Evolutionary conservation across 23 tunicate genomes (phyloP), one percentile per base, ranked within the genome.

Genomic region (Diplosoma virens): DNA sequence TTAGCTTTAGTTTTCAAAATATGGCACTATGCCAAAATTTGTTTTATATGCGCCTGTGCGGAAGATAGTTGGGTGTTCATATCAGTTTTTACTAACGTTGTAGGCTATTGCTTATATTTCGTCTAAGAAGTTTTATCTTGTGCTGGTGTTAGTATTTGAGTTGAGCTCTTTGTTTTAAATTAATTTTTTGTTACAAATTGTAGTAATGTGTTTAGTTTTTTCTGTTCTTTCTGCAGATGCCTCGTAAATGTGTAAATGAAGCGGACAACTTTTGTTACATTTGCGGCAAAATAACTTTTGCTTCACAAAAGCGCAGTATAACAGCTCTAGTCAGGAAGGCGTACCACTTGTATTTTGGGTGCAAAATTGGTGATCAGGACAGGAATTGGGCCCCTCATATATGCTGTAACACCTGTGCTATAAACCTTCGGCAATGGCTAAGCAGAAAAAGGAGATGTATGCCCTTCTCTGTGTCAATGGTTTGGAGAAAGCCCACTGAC

Each of bases 301-400:
- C 75, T 68, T 68, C 54, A 34, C 52, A 36, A 68, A 68, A 68
- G 75, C 75, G 55, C 30, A 68, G 28, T 36, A 68, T 68, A 14
- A 36, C 75, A 30, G 70, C 35, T 63, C 36, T 63, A n/a, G 35
- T 63, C 70, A 68, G 75, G 54, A 34, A 68, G 32, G 75, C 75
- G 23, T 68, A 68, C 75, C 54, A 68, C 75, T 68, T 68, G 75
- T 68, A 68, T 68, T 68, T 68, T 68, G 75, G 75, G 23, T 36
- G 75, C 75, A 68, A 68, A 68, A 21, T 68, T 68, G 75, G 75
- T 28, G 79, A 74, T 1, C 79, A 74, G 37, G 79, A 53, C 67
- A 74, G 54, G 79, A 74, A 41, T 52, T 74, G 66, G 79, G 79
- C 79, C 79, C 79, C 67, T 53, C 36, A 53, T 67, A 2, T 74